Percentiles rank a stretch among this genome's conserved stretches.
Evolutionary conservation across 2,797 vertebrate genomes (phyloP).

Genomic region (Coreius guichenoti): DNA sequence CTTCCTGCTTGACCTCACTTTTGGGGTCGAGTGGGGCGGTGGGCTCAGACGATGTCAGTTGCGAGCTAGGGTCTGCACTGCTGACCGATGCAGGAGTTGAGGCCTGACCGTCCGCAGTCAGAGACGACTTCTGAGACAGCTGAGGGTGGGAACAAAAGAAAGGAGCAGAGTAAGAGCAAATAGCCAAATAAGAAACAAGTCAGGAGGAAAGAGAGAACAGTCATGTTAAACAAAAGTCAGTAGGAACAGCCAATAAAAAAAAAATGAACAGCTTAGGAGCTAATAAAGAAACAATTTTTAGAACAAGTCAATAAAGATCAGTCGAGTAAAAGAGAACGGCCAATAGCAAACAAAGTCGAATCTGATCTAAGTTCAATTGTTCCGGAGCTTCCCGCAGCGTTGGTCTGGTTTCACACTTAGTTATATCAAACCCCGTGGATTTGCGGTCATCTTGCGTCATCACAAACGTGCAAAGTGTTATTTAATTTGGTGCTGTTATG

Average conservation of each 20-base stretch:
- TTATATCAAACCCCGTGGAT: neutral
- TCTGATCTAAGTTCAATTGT: neutral
- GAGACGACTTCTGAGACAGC: conserved; percentile 85
- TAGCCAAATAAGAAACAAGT: neutral
- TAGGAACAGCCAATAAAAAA: neutral
- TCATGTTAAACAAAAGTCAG: neutral
- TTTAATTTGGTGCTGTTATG: neutral
- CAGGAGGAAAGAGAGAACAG: neutral
- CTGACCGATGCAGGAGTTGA: conserved; percentile 89
- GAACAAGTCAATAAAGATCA: neutral
- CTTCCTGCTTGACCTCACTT: conserved; percentile 86
- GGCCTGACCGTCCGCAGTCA: conserved; percentile 86
- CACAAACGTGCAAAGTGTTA: neutral
- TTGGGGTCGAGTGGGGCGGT: conserved; percentile 83
- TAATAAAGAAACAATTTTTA: neutral
- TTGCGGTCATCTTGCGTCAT: neutral
- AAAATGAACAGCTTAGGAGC: neutral
- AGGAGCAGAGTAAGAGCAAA: neutral
- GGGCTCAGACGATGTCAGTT: conserved; percentile 78
- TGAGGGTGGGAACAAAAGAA: conserved; percentile 58
- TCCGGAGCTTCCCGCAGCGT: neutral
- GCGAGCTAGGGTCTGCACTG: conserved; percentile 85
- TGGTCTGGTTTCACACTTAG: neutral
- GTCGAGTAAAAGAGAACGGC: neutral
- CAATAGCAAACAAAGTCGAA: neutral